phyloP scores from a whole-genome alignment of 2,888 invertebrate species.

The Pandemis corylana region DNA sequence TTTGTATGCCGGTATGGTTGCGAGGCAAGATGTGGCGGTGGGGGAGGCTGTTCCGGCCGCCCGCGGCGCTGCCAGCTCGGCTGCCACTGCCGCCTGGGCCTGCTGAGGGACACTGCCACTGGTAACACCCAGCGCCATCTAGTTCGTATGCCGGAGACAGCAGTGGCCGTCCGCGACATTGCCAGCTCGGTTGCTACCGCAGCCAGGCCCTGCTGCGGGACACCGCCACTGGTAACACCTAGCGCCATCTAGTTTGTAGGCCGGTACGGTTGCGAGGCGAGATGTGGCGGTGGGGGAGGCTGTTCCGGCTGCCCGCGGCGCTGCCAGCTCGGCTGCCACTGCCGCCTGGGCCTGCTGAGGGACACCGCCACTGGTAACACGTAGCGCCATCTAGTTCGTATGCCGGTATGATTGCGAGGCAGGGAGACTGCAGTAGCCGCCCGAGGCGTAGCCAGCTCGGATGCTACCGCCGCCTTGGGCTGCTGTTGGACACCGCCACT shows the following conservation, averaged over 20 bases:
- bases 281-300: constrained; percentile 49
- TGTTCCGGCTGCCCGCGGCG: constrained; percentile 54
- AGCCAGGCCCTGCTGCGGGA: constrained; percentile 58
- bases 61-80: constrained; percentile 62
- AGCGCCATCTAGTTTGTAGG: constrained; percentile 56
- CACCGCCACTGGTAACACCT: constrained; percentile 43
- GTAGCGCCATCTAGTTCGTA: constrained; percentile 49
- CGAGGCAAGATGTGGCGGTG: constrained; percentile 56
- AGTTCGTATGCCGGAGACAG: constrained; percentile 57
- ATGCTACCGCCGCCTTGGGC: constrained; percentile 64
- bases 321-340: constrained; percentile 67
- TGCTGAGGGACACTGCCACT: constrained; percentile 53
- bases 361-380: constrained; percentile 48
- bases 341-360: constrained; percentile 58
- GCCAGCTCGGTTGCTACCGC: constrained; percentile 67
- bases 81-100: constrained; percentile 64
- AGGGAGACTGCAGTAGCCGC: constrained; percentile 47
- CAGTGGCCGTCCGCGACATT: constrained; percentile 57
- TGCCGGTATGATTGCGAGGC: no score
- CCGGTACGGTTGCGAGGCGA: constrained; percentile 66
- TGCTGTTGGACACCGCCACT: constrained; percentile 53
- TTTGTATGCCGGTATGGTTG: constrained; percentile 70
- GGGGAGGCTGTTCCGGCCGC: constrained; percentile 46
- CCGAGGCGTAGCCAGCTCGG: constrained; percentile 62
- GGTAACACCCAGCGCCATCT: constrained; percentile 27